These are phyloP conservation scores for Lysiphlebus fabarum DNA, from an alignment of 1,140 invertebrate genomes.

Conservation along the genomic window DNA sequence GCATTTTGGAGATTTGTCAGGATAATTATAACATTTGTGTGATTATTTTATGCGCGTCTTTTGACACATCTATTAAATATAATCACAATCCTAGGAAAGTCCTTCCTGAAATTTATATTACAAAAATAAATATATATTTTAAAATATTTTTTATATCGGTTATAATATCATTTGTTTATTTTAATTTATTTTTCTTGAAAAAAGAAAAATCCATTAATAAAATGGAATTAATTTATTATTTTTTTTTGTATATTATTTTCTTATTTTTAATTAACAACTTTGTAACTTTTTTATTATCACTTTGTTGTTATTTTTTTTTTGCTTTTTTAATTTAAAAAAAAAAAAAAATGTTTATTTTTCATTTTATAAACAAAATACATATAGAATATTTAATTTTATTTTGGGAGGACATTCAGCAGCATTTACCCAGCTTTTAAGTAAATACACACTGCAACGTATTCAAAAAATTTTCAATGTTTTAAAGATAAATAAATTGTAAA, in stretches of 20 bases:
- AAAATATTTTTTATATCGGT: background rate
- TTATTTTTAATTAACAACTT: too few relatives aligned
- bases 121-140: background rate
- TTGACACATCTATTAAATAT: background rate
- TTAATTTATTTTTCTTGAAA: background rate
- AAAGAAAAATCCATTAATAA: too few relatives aligned
- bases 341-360: too few relatives aligned
- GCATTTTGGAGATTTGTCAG: constrained; percentile 43
- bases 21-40: constrained; percentile 23
- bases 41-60: constrained; percentile 41
- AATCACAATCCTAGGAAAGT: background rate
- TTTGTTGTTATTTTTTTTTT: constrained; percentile 5
- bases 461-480: background rate
- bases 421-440: constrained; percentile 16
- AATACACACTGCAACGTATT: constrained; percentile 20
- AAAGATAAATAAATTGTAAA: too few relatives aligned
- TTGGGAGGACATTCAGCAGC: constrained; percentile 21
- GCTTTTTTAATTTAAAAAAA: background rate
- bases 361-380: too few relatives aligned
- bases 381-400: constrained; percentile 12
- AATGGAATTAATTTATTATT: too few relatives aligned
- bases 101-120: constrained; percentile 9
- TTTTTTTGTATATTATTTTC: background rate
- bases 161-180: background rate
- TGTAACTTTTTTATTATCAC: background rate